Conservation (phyloP, 2,888 invertebrate species). For the Cyrtodaria siliqua region DNA sequence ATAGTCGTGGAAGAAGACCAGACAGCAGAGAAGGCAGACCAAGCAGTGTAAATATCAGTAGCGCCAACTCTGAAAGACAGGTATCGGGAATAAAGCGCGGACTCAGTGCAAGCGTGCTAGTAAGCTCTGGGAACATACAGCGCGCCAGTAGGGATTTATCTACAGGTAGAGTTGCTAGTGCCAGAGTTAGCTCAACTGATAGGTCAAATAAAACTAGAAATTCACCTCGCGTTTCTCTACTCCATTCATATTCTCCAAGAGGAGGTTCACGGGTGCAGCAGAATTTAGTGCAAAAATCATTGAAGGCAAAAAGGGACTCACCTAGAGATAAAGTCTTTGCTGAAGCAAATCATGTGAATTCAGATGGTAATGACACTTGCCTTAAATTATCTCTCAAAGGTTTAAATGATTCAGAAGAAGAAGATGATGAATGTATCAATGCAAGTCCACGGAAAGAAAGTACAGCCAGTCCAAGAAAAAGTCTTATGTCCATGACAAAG, state of each 20-base stretch:
- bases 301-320: background rate
- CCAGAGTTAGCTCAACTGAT: constrained; percentile 27
- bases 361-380: constrained; percentile 26
- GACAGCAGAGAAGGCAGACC: too few relatives aligned
- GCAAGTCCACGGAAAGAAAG: constrained; percentile 28
- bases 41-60: too few relatives aligned
- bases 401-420: constrained; percentile 51
- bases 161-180: constrained; percentile 10
- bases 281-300: too few relatives aligned
- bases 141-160: constrained; percentile 35
- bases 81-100: constrained; percentile 25
- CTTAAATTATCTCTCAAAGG: constrained; percentile 56
- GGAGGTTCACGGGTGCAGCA: constrained; percentile 1
- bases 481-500: constrained; percentile 37
- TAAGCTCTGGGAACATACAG: constrained; percentile 19
- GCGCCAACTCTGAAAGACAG: constrained; percentile 3
- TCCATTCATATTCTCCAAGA: constrained; percentile 3
- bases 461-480: constrained; percentile 43
- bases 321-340: background rate
- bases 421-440: constrained; percentile 28
- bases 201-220: constrained; percentile 4
- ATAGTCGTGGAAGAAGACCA: too few relatives aligned
- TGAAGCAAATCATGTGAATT: too few relatives aligned
- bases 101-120: constrained; percentile 26
- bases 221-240: constrained; percentile 15